Conservation (phyloP, 2,888 invertebrate genomes). For the Drosophila maculinotata region DNA sequence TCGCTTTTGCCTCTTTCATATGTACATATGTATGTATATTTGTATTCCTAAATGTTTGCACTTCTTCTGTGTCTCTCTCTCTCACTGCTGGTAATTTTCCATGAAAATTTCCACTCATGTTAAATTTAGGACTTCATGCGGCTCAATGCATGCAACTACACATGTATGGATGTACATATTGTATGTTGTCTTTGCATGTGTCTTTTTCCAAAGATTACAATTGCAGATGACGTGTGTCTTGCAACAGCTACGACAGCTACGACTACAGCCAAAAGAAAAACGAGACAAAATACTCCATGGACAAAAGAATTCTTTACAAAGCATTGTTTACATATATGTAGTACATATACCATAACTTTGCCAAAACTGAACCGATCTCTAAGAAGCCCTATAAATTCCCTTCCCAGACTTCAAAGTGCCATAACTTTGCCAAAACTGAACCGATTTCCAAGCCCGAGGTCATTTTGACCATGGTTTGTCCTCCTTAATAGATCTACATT, state of each 20-base stretch:
- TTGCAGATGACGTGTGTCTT: too few species aligned
- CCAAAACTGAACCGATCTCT: too few species aligned
- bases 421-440: too few species aligned
- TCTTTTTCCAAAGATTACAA: constrained; percentile 2
- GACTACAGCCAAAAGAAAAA: background rate
- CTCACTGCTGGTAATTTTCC: constrained; percentile 69
- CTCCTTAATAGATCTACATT: too few species aligned
- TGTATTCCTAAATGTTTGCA: constrained; percentile 58
- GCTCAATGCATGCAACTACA: constrained; percentile 20
- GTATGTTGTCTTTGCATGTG: constrained; percentile 2
- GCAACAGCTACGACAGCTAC: too few species aligned
- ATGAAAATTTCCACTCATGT: constrained; percentile 63
- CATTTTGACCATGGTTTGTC: too few species aligned
- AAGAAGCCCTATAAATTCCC: too few species aligned
- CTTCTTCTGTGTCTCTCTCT: constrained; percentile 41
- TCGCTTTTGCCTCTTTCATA: constrained; percentile 46
- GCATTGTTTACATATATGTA: too few species aligned
- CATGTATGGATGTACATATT: too few species aligned
- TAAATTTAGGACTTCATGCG: constrained; percentile 57
- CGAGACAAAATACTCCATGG: background rate
- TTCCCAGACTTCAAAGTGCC: too few species aligned
- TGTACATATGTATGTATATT: constrained; percentile 22
- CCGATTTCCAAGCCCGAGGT: too few species aligned
- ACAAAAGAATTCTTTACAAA: constrained; percentile 6
- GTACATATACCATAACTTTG: too few species aligned